Base-by-base conservation (phyloP, 2,797 vertebrate species). In the Podarcis siculus region DNA sequence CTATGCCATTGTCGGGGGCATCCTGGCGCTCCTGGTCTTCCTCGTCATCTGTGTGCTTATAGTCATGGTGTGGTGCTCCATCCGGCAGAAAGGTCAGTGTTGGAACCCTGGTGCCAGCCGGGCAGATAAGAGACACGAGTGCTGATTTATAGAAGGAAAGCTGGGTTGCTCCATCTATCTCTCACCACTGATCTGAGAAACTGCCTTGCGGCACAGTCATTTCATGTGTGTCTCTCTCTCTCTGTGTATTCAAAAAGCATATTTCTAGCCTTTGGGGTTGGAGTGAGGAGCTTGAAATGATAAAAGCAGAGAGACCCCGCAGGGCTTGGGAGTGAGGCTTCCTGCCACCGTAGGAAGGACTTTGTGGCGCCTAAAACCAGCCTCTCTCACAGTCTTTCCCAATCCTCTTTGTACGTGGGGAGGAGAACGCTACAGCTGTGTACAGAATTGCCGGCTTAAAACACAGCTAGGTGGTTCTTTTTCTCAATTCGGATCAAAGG, bases 31-130 rank as follows among this genome's bases (percentile, higher is more conserved):
- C 35, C 97, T 99, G 94, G 98, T 99, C 94, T 98, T 99, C 96
- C 97, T 98, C 3, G 96, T 98, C 93, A 98, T 99, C 94, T 98
- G 98, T 15, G 98, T 98, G 89, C 98, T 98, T 90, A 98, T 98
- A 80, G 96, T 98, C 95, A 98, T 98, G 97, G 98, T 99, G 93
- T 99, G 98, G 98, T 98, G 98, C 96, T 98, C 98, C 0, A 98
- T 99, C 80, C 97, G 98, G 90, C 98, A 98, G 96, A 98, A 98
- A 98, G 98, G 98, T 98, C 95, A 97, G 95, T 15, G 10, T 23
- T 6, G 78, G 12, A 2, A 66, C 83, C 19, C 6, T 1, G 0
- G 32, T 42, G n/a, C 13, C 77, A 37, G 71, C 27, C 21, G 10
- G 0, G 6, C 64, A 66, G 85, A 67, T 37, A 86, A 45, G 88